Base-by-base conservation (phyloP, 2,797 vertebrate species). In the Spea hammondii region DNA sequence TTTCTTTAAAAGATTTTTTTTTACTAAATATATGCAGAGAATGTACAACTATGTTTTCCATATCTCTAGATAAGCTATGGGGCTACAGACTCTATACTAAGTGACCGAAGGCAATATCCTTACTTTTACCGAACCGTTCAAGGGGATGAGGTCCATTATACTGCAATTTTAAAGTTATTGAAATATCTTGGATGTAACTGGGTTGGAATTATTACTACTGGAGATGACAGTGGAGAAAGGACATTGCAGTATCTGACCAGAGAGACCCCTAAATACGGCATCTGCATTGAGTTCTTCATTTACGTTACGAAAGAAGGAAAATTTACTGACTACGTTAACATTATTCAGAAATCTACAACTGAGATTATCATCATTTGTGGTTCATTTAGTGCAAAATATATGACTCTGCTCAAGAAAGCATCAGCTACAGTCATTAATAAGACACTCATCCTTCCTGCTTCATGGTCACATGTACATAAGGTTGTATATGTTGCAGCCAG, bases 51-150 rank as follows among this genome's bases (percentile, higher is more conserved):
- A 11, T 10, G 17, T 62, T 62, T 62, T 65, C 48, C 8, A 8
- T 14, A 47, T 68, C 14, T 68, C 14, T 10, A 68, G 66, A 8
- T 68, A 9, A 68, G 66, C 49, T 68, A 68, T 50, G 66, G 66
- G 5, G 48, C 45, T 3, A 68, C 46, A 68, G 66, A 68, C 11
- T 7, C 10, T 5, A 4, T n/a, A 5, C 12, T n/a, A 6, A 48
- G 6, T 68, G 65, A 47, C 44, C 8, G 6, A 13, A 46, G 44
- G n/a, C 5, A 46, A 13, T 48, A 13, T 48, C 65, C 65, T 13
- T 5, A 68, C 13, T 48, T 68, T 46, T 68, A 47, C 5, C 44
- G 65, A 48, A 68, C 65, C 1, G 65, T 68, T 68, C 13, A 45
- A 49, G 47, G 47, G 45, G 5, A 68, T 49, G 7, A 53, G 7